phyloP scores from a whole-genome alignment of 2,113 vertebrate species.

The Rallus limicola region DNA sequence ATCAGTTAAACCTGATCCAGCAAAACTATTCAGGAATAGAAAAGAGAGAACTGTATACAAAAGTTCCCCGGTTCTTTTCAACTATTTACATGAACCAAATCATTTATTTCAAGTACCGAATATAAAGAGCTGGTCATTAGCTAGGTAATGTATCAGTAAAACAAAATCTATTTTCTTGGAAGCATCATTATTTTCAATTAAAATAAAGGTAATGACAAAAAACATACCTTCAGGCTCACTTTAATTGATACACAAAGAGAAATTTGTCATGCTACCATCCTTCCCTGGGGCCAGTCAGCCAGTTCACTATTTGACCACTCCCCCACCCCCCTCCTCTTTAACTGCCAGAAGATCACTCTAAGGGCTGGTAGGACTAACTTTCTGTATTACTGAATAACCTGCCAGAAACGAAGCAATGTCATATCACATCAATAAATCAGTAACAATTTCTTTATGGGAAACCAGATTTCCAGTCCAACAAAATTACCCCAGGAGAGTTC shows the following conservation, averaged over 20 bases:
- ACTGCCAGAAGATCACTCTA: background rate
- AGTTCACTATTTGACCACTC: background rate
- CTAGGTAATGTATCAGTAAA: background rate
- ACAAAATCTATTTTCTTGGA: background rate
- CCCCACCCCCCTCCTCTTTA: background rate
- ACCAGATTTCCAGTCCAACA: background rate
- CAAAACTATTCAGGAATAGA: background rate
- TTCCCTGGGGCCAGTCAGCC: background rate
- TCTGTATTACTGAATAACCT: background rate
- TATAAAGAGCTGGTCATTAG: background rate
- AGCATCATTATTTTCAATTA: background rate
- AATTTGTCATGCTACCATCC: background rate
- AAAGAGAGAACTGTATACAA: background rate
- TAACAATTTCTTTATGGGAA: constrained; percentile 31
- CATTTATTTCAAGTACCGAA: background rate
- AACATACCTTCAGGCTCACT: background rate
- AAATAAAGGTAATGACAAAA: background rate
- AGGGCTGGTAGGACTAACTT: background rate
- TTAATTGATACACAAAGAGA: background rate
- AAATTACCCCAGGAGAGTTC: background rate
- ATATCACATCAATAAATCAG: background rate
- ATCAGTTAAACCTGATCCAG: background rate
- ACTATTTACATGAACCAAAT: background rate
- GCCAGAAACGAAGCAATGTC: background rate
- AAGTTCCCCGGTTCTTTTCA: background rate